Percentiles rank a stretch among this genome's conserved stretches.
These are phyloP conservation scores for Gobiocypris rarus DNA, from an alignment of 2,113 vertebrate genomes.

Conservation along the genomic window DNA sequence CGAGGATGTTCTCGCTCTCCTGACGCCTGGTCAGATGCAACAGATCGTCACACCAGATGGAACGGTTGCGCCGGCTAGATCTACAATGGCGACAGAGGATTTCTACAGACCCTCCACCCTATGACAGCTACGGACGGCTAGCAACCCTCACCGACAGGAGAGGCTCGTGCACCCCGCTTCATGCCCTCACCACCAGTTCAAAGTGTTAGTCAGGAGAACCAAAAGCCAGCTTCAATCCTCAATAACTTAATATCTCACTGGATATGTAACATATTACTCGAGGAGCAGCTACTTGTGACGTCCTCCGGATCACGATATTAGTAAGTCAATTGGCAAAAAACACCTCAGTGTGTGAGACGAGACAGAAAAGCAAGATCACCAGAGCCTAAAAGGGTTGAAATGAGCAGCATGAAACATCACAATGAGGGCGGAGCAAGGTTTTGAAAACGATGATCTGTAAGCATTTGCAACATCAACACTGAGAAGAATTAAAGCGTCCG, in stretches of 20 bases:
- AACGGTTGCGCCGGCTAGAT: slow-evolving; percentile 41
- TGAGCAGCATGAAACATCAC: not conserved
- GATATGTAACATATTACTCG: slow-evolving; percentile 40
- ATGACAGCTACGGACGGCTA: slow-evolving; percentile 22
- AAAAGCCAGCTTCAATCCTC: slow-evolving; percentile 39
- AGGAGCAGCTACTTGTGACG: slow-evolving; percentile 33
- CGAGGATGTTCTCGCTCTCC: slow-evolving; percentile 56
- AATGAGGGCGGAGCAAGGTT: not conserved
- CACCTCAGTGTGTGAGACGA: slow-evolving; percentile 2
- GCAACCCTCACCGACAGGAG: slow-evolving; percentile 46
- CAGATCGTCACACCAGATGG: slow-evolving; percentile 70
- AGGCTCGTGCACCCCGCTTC: slow-evolving; percentile 44
- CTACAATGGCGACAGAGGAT: slow-evolving; percentile 25
- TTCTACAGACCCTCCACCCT: slow-evolving; percentile 2
- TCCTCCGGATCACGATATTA: not conserved
- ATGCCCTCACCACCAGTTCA: slow-evolving; percentile 35
- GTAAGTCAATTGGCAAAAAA: slow-evolving; percentile 47
- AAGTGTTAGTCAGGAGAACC: slow-evolving; percentile 1
- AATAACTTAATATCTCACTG: slow-evolving; percentile 49
- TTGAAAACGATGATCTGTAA: slow-evolving; percentile 1
- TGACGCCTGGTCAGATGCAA: slow-evolving; percentile 66
- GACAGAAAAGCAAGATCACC: not conserved
- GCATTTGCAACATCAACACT: slow-evolving; percentile 52
- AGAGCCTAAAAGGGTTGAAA: not conserved
- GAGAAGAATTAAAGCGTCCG: slow-evolving; percentile 13